Base-by-base conservation (phyloP, 1,140 invertebrate species). In the Chymomyza costata region DNA sequence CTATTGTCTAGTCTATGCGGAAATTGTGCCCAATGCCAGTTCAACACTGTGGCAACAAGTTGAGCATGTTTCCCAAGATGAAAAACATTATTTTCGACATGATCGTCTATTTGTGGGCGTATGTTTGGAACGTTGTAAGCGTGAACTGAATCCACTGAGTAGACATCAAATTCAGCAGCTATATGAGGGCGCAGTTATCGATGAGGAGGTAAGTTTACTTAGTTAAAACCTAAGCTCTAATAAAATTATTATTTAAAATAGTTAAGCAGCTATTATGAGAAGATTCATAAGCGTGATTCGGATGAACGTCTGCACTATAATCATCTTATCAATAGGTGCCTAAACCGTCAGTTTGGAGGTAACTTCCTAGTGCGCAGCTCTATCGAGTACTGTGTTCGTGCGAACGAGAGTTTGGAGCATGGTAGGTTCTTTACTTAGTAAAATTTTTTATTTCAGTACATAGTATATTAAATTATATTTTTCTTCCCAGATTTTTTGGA, bases 21-120 rank as follows among this genome's bases (percentile, higher is more conserved):
- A 87, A 13, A 82, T 89, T 55, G 69, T 44, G 47, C 80, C 48
- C 50, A 65, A 59, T 53, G 39, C 10, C 13, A 82, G 39, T 53
- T 86, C 47, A 34, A 15, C 60, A 1, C 65, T 88, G 0, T 88
- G 87, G 87, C 40, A 69, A 7, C 78, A 86, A 55, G 87, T 89
- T 57, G 44, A 60, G 3, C 32, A 64, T 41, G 85, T 87, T 21
- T 87, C 86, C 13, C 60, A 54, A 5, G 53, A 87, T 55, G 76
- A 51, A 1, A 71, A 85, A n/a, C 87, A 88, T 63, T 85, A 87
- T 39, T 89, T 82, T 56, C 86, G 87, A 7, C 88, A 89, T 63
- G 88, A 88, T 69, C 85, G 82, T 54, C 58, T 89, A 14, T 86
- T 88, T 16, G 66, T 87, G 63, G 88, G 86, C 1, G 68, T 89